These are phyloP conservation scores for Lota lota DNA, from an alignment of 2,113 vertebrate genomes.

Conservation along the genomic window DNA sequence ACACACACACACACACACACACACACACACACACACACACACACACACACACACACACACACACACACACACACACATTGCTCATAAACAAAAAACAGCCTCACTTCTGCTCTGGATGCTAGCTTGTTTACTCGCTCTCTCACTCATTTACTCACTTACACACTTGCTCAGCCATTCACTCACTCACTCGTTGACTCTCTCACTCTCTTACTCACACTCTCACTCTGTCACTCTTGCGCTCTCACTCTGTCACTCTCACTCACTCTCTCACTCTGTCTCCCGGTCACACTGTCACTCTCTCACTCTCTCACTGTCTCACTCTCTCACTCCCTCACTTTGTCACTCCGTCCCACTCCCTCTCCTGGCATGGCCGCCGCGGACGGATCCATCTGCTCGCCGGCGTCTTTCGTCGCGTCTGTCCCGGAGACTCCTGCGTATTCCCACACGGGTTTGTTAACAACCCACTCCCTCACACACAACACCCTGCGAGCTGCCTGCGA, in stretches of 20 bases:
- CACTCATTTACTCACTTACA: slow-evolving; percentile 17
- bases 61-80: neutral
- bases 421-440: slow-evolving; percentile 44
- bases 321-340: neutral
- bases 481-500: slow-evolving; percentile 23
- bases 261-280: slow-evolving; percentile 19
- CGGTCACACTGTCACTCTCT: neutral
- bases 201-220: neutral
- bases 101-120: too few relatives aligned
- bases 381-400: slow-evolving; percentile 62
- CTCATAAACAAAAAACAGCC: neutral
- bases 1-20: too few relatives aligned
- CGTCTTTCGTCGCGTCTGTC: slow-evolving; percentile 53
- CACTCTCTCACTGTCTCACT: neutral
- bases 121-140: slow-evolving; percentile 6
- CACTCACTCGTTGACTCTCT: neutral
- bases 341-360: neutral
- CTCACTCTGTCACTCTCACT: slow-evolving; percentile 19
- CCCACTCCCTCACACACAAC: slow-evolving; percentile 46
- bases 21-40: too few relatives aligned
- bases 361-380: neutral
- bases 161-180: neutral
- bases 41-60: too few relatives aligned
- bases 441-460: slow-evolving; percentile 61
- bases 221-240: slow-evolving; percentile 7